Conservation (phyloP, 2,888 invertebrate genomes). For the Pegoplata infirma region DNA sequence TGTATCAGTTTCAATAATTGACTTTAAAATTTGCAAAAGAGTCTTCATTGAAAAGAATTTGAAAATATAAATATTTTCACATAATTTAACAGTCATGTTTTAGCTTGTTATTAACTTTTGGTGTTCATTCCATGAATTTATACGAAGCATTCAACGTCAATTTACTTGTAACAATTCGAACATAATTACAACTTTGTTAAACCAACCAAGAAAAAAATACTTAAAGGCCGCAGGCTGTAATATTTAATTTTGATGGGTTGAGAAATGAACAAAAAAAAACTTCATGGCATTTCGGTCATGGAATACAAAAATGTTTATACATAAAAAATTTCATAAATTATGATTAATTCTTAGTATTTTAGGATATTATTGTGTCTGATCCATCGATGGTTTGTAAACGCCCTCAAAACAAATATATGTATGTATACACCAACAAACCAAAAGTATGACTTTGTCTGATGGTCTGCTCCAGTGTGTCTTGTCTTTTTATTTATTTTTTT, state of each 20-base stretch:
- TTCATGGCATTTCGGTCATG: background rate
- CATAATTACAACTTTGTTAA: slow-evolving; percentile 36
- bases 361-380: slow-evolving; percentile 23
- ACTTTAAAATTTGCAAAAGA: background rate
- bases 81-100: background rate
- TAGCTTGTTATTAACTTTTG: background rate
- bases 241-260: background rate
- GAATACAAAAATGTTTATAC: too few species aligned
- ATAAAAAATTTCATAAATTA: slow-evolving; percentile 29
- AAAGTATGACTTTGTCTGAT: too few species aligned
- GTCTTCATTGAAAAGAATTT: too few species aligned
- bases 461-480: background rate
- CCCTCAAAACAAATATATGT: slow-evolving; percentile 31
- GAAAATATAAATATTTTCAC: background rate
- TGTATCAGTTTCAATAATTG: background rate
- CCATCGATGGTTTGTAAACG: slow-evolving; percentile 31
- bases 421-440: too few species aligned
- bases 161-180: slow-evolving; percentile 13
- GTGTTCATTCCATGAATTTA: too few species aligned
- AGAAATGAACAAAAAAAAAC: background rate
- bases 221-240: slow-evolving; percentile 10
- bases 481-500: background rate
- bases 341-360: slow-evolving; percentile 35
- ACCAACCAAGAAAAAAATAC: slow-evolving; percentile 19
- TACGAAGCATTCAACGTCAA: background rate